Percentiles rank a stretch among this genome's conserved stretches.
These are phyloP conservation scores for Panthera leo DNA, from an alignment of 2,113 vertebrate genomes.

Conservation along the genomic window DNA sequence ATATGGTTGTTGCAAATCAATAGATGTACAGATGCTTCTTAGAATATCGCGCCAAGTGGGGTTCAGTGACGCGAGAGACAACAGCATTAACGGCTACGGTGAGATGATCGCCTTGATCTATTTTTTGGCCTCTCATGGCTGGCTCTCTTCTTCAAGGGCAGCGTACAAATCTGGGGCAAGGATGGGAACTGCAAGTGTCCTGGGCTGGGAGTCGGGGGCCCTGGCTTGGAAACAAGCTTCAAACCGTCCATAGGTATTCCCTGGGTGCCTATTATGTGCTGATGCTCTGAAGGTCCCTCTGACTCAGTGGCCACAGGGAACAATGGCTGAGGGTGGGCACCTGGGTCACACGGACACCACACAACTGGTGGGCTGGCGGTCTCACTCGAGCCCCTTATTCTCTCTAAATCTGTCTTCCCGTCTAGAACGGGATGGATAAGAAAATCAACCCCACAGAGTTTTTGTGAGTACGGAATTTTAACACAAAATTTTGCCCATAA, in stretches of 20 bases:
- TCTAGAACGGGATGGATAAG: background rate
- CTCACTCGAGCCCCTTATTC: background rate
- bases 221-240: background rate
- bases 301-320: background rate
- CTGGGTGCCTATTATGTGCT: too few relatives aligned
- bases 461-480: background rate
- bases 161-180: background rate
- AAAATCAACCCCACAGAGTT: background rate
- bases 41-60: background rate
- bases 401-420: background rate
- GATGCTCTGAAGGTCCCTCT: background rate
- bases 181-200: background rate
- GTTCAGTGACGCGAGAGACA: background rate
- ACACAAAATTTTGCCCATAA: background rate
- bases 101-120: fast-evolving
- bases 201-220: background rate
- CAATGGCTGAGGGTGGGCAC: background rate
- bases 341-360: background rate
- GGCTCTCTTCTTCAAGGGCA: background rate
- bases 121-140: background rate
- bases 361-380: background rate
- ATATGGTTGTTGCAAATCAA: fast-evolving
- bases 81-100: fast-evolving
- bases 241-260: fast-evolving
- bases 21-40: background rate